A percentile compares a stretch with the other conserved stretches of the same genome.
phyloP scores from a whole-genome alignment of 2,888 invertebrate genomes.

The Pimpla rufipes region DNA sequence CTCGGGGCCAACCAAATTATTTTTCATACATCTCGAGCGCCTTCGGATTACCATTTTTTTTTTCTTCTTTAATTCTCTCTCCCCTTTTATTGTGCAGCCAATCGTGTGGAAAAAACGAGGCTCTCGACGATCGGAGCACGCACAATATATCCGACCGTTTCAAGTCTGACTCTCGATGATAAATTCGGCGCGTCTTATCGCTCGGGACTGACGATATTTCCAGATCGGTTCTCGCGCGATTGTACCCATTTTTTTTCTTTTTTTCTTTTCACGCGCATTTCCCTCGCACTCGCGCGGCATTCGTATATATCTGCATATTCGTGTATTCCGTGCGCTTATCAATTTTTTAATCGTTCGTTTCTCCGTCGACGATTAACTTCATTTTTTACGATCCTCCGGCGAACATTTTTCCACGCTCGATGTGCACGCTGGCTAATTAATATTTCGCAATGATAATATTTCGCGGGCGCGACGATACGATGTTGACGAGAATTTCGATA shows the following conservation, averaged over 20 bases:
- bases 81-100: not conserved
- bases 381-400: too few species aligned
- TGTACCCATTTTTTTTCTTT: conserved; percentile 10
- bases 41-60: not conserved
- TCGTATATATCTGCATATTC: too few species aligned
- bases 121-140: conserved; percentile 4
- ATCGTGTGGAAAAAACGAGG: conserved; percentile 15
- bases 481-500: too few species aligned
- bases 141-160: conserved; percentile 31
- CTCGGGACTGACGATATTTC: conserved; percentile 1
- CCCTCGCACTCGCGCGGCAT: not conserved
- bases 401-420: too few species aligned
- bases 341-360: not conserved
- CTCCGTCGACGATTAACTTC: too few species aligned
- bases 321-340: not conserved
- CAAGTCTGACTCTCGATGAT: conserved; percentile 39
- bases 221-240: conserved; percentile 26
- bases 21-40: conserved; percentile 35
- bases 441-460: too few species aligned
- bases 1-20: conserved; percentile 7
- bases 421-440: too few species aligned
- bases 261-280: conserved; percentile 1
- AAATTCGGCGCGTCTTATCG: conserved; percentile 44
- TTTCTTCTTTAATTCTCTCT: conserved; percentile 16
- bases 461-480: too few species aligned